Evolutionary conservation across 2,113 vertebrate genomes (phyloP).

Genomic region (Bubalus kerabau): DNA sequence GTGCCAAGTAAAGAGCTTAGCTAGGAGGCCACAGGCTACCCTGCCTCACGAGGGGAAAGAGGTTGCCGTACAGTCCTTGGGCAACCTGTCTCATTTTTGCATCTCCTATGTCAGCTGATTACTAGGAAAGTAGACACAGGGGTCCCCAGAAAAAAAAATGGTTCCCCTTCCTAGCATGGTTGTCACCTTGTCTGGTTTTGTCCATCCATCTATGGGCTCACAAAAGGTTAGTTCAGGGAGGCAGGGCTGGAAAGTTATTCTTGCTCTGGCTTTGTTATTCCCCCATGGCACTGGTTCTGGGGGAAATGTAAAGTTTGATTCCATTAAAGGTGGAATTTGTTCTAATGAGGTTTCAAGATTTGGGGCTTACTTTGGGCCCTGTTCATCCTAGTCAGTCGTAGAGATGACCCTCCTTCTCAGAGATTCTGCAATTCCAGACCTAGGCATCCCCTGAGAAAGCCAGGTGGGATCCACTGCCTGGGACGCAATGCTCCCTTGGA

Average conservation of each 20-base stretch:
- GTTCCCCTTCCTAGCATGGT: not conserved
- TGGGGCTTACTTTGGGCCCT: not conserved
- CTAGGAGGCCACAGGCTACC: not conserved
- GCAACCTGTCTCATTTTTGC: not conserved
- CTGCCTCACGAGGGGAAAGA: not conserved
- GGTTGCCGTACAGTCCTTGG: not conserved
- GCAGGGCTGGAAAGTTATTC: not conserved
- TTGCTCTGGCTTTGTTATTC: not conserved
- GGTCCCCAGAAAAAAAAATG: not conserved
- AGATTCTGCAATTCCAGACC: not conserved
- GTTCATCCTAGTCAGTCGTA: not conserved
- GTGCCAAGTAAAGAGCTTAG: slow-evolving; percentile 68
- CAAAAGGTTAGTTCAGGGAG: not conserved
- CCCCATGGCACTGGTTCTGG: not conserved
- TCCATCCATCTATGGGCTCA: not conserved
- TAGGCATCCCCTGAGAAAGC: not conserved
- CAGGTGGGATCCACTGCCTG: not conserved
- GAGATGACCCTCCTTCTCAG: not conserved
- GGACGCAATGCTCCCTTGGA: not conserved
- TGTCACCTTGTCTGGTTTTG: not conserved
- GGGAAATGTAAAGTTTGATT: not conserved
- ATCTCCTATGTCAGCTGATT: not conserved
- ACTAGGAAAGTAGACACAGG: not conserved
- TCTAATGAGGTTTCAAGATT: not conserved
- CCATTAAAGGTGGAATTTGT: not conserved